Evolutionary conservation across 2,888 invertebrate genomes (phyloP).

Genomic region (Pristionchus maxplancki): DNA sequence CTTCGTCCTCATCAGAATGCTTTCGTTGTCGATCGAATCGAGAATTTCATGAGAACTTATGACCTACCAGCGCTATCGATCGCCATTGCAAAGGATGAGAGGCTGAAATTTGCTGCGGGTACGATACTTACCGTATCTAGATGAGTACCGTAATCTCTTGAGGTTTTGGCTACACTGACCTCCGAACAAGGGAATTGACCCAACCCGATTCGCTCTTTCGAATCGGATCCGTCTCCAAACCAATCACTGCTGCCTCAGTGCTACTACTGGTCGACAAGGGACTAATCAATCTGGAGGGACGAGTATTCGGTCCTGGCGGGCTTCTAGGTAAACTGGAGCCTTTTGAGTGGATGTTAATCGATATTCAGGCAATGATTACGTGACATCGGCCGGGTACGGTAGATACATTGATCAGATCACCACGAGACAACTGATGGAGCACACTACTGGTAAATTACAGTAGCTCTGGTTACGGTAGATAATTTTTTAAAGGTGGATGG

Average conservation of each 20-base stretch:
- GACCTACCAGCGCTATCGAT: constrained; percentile 75
- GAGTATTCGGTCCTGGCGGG: constrained; percentile 40
- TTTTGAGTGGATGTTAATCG: background rate
- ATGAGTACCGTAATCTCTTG: constrained; percentile 18
- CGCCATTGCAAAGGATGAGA: constrained; percentile 75
- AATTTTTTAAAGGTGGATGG: constrained; percentile 71
- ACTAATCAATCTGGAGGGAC: constrained; percentile 29
- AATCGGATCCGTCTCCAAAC: constrained; percentile 76
- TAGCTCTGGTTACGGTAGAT: constrained; percentile 54
- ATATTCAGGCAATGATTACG: constrained; percentile 66
- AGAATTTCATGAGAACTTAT: constrained; percentile 49
- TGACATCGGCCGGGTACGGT: constrained; percentile 67
- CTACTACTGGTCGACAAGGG: constrained; percentile 65
- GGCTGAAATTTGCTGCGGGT: constrained; percentile 77
- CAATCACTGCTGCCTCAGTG: constrained; percentile 75
- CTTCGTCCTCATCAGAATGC: constrained; percentile 42
- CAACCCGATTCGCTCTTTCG: constrained; percentile 55
- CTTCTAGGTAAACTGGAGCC: constrained; percentile 18
- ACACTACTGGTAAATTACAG: constrained; percentile 74
- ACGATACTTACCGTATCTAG: background rate
- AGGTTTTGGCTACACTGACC: constrained; percentile 75
- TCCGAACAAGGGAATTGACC: constrained; percentile 63
- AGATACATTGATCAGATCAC: constrained; percentile 74
- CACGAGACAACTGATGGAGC: constrained; percentile 73
- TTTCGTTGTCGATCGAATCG: constrained; percentile 48